These are phyloP conservation scores for Gasterosteus nipponicus DNA, from an alignment of 2,113 vertebrate species.

Conservation along the genomic window DNA sequence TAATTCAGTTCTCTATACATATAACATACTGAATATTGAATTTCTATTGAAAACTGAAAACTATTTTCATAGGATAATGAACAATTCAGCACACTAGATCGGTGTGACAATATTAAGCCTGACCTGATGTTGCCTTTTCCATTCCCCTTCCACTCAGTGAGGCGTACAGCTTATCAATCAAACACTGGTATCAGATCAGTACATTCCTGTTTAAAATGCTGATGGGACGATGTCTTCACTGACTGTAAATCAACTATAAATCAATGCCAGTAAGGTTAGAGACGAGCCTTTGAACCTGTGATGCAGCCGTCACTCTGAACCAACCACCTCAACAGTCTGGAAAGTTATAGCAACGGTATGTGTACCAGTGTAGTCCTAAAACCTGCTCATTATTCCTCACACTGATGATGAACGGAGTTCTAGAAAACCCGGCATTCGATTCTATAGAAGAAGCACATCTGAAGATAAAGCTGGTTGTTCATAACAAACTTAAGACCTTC, in stretches of 20 bases:
- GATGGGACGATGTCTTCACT: not conserved
- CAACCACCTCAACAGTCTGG: not conserved
- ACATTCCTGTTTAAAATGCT: constrained; percentile 2
- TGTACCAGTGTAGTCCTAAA: constrained; percentile 4
- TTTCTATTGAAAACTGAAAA: too few relatives aligned
- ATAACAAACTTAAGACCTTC: constrained; percentile 6
- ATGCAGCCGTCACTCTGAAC: not conserved
- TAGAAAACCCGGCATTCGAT: not conserved
- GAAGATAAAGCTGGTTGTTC: constrained; percentile 8
- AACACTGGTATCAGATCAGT: not conserved
- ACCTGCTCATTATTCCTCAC: not conserved
- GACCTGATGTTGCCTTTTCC: not conserved
- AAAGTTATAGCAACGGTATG: not conserved
- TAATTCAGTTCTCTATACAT: not conserved
- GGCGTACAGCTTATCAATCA: not conserved
- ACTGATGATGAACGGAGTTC: not conserved
- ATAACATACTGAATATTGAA: too few relatives aligned
- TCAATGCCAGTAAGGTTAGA: not conserved
- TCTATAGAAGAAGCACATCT: constrained; percentile 9
- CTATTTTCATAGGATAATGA: not conserved
- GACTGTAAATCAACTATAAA: not conserved
- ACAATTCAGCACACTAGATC: not conserved
- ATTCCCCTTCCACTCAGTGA: not conserved
- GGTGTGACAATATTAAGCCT: not conserved
- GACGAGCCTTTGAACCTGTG: constrained; percentile 11